Evolutionary conservation across 92 coral and sea anemone genomes (phyloP), one percentile per base, ranked within the genome.

Genomic region (Hydrozoanthus gracilis): DNA sequence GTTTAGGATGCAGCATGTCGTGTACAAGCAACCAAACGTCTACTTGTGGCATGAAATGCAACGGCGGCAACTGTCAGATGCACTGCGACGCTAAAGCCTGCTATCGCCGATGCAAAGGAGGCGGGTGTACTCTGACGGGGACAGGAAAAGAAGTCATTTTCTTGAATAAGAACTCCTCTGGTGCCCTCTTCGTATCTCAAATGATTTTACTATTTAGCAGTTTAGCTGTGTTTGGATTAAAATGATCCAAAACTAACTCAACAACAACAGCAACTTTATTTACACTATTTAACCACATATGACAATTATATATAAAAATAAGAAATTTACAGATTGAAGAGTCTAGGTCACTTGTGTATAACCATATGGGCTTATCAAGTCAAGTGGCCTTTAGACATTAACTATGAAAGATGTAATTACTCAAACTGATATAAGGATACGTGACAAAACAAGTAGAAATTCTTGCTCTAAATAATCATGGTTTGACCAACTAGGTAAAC

Each of bases 11-110:
- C 79, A 5, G 51, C 15, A 74, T 74, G 79, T 74, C 79, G 5
- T 74, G 79, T 60, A 7, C 79, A 27, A 74, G 46, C 79, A 74
- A 74, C 79, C 79, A 74, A 15, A 74, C 79, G 47, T 74, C 79
- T 60, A 74, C 79, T 14, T 74, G 79, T 15, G 47, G 3, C 45
- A 74, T 74, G 79, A 49, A 18, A 14, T 74, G 79, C 79, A 74
- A 74, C 35, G 61, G 79, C 61, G 79, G 79, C 16, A 46, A 50
- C 13, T 74, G 79, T n/a, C 8, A 50, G 58, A 74, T 74, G 79
- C 79, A 74, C 13, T 74, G 79, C 79, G 16, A 50, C 51, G 79
- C 79, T 45, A 50, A 74, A 16, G 51, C 14, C 16, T 74, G 79
- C 44, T 14, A 47, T 14, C 79, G 79, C 11, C 7, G 13, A 35